phyloP scores from a whole-genome alignment of 2,888 invertebrate genomes.

The Caenorhabditis zanzibari region DNA sequence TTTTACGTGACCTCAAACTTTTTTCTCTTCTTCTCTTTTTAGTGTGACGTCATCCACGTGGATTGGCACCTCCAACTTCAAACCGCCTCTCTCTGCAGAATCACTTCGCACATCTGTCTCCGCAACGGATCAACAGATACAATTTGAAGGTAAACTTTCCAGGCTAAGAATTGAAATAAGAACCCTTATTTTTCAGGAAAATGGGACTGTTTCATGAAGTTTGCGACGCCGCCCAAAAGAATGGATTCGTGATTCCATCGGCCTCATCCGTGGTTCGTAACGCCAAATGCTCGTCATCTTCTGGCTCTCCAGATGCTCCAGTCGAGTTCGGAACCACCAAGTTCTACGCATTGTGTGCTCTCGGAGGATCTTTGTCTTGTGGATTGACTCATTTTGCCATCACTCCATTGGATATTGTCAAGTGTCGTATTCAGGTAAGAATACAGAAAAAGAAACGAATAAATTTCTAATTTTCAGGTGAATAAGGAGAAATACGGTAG shows the following conservation, averaged over 20 bases:
- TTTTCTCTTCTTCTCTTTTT: background rate
- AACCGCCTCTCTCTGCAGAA: background rate
- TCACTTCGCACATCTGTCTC: slow-evolving; percentile 22
- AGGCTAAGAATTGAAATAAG: too few species aligned
- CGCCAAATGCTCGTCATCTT: slow-evolving; percentile 32
- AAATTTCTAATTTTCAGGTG: slow-evolving; percentile 85
- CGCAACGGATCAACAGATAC: slow-evolving; percentile 27
- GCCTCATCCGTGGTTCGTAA: slow-evolving; percentile 41
- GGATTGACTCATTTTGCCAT: slow-evolving; percentile 91
- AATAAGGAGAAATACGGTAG: slow-evolving; percentile 94
- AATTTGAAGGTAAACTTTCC: slow-evolving; percentile 43
- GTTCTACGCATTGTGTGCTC: slow-evolving; percentile 93
- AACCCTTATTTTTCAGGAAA: slow-evolving; percentile 18
- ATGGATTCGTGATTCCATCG: slow-evolving; percentile 45
- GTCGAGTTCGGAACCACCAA: slow-evolving; percentile 88
- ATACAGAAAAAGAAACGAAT: background rate
- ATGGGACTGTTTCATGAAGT: slow-evolving; percentile 66
- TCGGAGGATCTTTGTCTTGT: slow-evolving; percentile 92
- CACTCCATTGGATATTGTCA: slow-evolving; percentile 95
- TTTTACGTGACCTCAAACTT: background rate
- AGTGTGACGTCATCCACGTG: slow-evolving; percentile 3
- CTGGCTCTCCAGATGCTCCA: slow-evolving; percentile 17
- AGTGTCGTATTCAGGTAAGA: slow-evolving; percentile 92
- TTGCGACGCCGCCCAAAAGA: slow-evolving; percentile 56
- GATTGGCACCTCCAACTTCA: background rate